phyloP scores from a whole-genome alignment of 2,797 vertebrate genomes.

The Coilia nasus region DNA sequence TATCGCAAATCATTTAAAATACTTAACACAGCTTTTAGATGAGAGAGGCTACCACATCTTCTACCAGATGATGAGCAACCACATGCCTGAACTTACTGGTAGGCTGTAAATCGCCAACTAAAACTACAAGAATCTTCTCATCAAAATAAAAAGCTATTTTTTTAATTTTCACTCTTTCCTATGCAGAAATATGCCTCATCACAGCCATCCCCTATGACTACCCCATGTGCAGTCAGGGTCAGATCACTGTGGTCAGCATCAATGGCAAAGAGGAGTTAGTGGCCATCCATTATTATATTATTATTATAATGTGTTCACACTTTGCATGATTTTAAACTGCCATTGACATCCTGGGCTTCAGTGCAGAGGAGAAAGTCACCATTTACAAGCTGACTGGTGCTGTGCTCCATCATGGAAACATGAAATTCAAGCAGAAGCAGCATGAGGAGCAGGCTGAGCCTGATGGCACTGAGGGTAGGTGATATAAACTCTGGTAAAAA shows the following conservation, averaged over 20 bases:
- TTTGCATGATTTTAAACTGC: constrained; percentile 68
- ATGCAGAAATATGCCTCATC: too few species aligned
- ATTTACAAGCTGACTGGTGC: constrained; percentile 86
- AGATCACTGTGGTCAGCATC: too few species aligned
- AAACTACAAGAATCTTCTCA: too few species aligned
- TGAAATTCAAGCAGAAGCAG: constrained; percentile 89
- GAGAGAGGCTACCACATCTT: constrained; percentile 40
- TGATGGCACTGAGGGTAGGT: constrained; percentile 83
- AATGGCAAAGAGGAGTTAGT: too few species aligned
- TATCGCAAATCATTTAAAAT: too few species aligned
- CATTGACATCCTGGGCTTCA: constrained; percentile 81
- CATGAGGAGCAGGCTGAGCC: constrained; percentile 88
- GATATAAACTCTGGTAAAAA: too few species aligned
- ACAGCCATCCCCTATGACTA: constrained; percentile 67
- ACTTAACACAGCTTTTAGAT: constrained; percentile 44
- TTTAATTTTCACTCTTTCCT: constrained; percentile 47
- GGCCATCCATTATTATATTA: too few species aligned
- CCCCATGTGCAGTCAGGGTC: constrained; percentile 74
- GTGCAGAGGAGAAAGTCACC: constrained; percentile 75
- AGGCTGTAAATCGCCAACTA: constrained; percentile 52
- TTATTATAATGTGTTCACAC: too few species aligned
- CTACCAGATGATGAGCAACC: neutral
- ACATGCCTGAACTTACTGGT: constrained; percentile 48
- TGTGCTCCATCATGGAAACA: constrained; percentile 83
- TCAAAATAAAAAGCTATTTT: constrained; percentile 47